Evolutionary conservation across 2,888 invertebrate genomes (phyloP).

Genomic region (Cataglyphis rosenhaueri): DNA sequence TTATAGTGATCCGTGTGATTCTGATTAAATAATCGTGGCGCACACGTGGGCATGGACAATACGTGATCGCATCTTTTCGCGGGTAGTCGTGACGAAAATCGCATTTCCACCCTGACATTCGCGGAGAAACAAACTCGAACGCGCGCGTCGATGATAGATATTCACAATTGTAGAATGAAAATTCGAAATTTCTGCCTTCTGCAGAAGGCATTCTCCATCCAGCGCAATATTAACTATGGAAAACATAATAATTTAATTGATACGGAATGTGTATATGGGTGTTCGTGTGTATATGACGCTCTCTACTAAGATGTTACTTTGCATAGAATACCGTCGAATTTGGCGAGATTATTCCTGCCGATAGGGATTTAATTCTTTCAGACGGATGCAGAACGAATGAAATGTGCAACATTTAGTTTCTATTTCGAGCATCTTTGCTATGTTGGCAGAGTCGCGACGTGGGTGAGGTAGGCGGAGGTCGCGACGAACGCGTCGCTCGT

Average conservation of each 20-base stretch:
- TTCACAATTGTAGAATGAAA: not conserved
- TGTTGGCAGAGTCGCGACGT: slow-evolving; percentile 27
- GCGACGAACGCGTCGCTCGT: slow-evolving; percentile 31
- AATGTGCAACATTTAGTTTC: not conserved
- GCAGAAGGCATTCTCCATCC: not conserved
- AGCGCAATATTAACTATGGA: not conserved
- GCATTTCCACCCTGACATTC: not conserved
- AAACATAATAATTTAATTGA: not conserved
- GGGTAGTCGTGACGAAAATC: not conserved
- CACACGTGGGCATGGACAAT: slow-evolving; percentile 11
- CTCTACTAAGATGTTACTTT: not conserved
- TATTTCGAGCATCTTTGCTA: not conserved
- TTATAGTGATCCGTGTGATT: slow-evolving; percentile 5
- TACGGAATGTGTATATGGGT: not conserved
- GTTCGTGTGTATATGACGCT: no score
- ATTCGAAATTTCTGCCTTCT: not conserved
- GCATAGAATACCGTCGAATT: not conserved
- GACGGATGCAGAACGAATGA: not conserved
- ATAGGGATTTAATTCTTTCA: not conserved
- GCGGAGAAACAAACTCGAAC: not conserved
- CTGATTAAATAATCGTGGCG: slow-evolving; percentile 13
- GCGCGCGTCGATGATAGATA: not conserved
- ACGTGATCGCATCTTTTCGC: slow-evolving; percentile 9
- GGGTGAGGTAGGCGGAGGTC: slow-evolving; percentile 41
- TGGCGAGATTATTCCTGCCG: no score